Base-by-base conservation (phyloP, 2,113 vertebrate species). In the Chrysemys picta region DNA sequence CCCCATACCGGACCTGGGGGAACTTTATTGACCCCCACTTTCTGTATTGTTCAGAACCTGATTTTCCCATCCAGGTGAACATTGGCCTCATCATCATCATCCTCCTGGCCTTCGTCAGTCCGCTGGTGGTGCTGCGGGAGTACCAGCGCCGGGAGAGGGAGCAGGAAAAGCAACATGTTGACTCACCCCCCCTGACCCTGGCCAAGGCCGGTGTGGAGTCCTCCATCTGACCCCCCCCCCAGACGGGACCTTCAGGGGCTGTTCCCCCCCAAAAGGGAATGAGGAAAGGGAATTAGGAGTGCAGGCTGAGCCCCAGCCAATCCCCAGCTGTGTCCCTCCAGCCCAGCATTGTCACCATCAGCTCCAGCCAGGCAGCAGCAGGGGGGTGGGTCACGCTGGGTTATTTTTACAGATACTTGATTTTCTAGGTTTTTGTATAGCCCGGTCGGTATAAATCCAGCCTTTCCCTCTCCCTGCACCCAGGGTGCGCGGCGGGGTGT, bases 61-160 rank as follows among this genome's bases (percentile, higher is more conserved):
- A 6, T 1, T 1, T n/a, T 5, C 11, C 2, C 6, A 83, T 1
- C 0, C 97, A 99, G 99, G 98, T 99, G 96, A 98, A 99, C 8
- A 4, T 99, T 65, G 89, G 88, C 31, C 96, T 99, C 81, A 96
- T 97, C 0, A 81, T 98, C 0, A 45, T 98, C 84, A 98, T 97
- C 52, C 96, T 99, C 10, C 86, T 99, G 97, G 98, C 97, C 0
- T 98, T 99, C 0, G 84, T 98, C 91, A 99, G 99, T 85, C 99
- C 99, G 0, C 8, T 97, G 88, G 94, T 98, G 47, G 91, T 99
- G 94, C 97, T 97, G 93, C 89, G 90, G 0, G 97, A 99, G 93
- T 99, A 98, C 96, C 96, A 69, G 45, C 84, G 42, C 19, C 72
- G 21, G 92, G 82, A 94, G 69, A 95, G 96, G 78, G 56, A 80